Base-by-base conservation (phyloP, 2,888 invertebrate species). In the Thalpophila matura region DNA sequence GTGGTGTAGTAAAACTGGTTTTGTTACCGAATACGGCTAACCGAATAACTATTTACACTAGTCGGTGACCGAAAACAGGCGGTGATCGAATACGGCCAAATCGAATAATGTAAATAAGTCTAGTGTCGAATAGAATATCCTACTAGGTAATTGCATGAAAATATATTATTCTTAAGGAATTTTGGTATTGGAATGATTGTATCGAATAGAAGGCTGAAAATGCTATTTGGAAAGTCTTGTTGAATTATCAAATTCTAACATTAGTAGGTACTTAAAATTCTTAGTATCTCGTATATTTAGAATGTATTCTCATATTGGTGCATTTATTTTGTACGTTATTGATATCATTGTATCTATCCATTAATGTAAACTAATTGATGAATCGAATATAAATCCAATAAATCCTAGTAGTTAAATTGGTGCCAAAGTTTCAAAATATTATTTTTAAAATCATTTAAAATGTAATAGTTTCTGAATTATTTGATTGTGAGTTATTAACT, bases 361-460 rank as follows among this genome's bases (percentile, higher is more conserved):
- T 60, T 58, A 60, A 31, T 68, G 43, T 67, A 65, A 73, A 72
- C 47, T 60, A 51, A 68, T 60, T 68, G 55, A 74, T 61, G 59
- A 72, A 71, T 74, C 64, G 60, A 68, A 81, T 80, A 77, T 51
- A 74, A 74, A 70, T 75, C 56, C 54, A 77, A 66, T 72, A 59
- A 56, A 60, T 54, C 53, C 53, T 87, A 88, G 80, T 80, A 82
- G 64, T 85, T 83, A 83, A 84, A 88, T 89, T 84, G 89, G 92
- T 93, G 93, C 93, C 93, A 92, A 93, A 92, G 91, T 85, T 87
- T 77, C 74, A 62, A 84, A 64, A 62, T 73, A 63, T 47, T 54
- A 64, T 35, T 70, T 46, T 5, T 53, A 64, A 65, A 62, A 40
- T 54, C 66, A 46, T 58, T 58, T 53, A 42, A 67, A 59, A 56